These are phyloP conservation scores for Eupithecia centaureata DNA, from an alignment of 2,888 invertebrate species.

Conservation along the genomic window DNA sequence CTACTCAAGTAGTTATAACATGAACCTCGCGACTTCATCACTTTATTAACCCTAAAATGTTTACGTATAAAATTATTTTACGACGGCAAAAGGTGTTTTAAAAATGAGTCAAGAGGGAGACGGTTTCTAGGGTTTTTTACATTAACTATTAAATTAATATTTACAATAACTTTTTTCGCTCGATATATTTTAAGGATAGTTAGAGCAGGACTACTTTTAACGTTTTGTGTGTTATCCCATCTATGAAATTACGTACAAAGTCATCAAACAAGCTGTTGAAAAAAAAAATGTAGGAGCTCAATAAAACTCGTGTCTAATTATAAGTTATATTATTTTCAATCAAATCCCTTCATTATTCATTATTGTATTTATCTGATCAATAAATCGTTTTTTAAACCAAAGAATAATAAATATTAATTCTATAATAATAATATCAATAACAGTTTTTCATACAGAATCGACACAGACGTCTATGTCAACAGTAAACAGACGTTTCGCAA, in stretches of 20 bases:
- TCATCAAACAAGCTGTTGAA: too few relatives aligned
- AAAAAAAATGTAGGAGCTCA: too few relatives aligned
- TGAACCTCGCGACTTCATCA: conserved; percentile 51
- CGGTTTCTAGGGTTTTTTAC: conserved; percentile 18
- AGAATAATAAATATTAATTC: too few relatives aligned
- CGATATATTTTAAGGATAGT: too few relatives aligned
- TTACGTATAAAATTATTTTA: conserved; percentile 66
- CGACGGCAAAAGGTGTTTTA: conserved; percentile 55
- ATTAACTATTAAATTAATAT: background rate
- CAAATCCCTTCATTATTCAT: too few relatives aligned
- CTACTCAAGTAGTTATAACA: conserved; percentile 46
- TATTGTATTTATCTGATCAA: too few relatives aligned
- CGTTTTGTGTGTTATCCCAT: background rate
- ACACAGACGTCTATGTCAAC: conserved; percentile 23
- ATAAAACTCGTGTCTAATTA: too few relatives aligned
- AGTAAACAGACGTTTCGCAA: conserved; percentile 23
- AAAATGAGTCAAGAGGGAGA: conserved; percentile 31
- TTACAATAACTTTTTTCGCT: background rate
- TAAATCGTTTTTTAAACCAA: too few relatives aligned
- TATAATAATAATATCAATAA: too few relatives aligned
- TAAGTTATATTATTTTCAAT: too few relatives aligned
- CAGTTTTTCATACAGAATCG: background rate
- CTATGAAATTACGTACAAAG: too few relatives aligned
- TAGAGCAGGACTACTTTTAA: too few relatives aligned
- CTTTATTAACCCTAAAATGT: conserved; percentile 69